A percentile compares a stretch with the other conserved stretches of the same genome.
Evolutionary conservation across 2,797 vertebrate species (phyloP).

Genomic region (Syngnathus rostellatus): DNA sequence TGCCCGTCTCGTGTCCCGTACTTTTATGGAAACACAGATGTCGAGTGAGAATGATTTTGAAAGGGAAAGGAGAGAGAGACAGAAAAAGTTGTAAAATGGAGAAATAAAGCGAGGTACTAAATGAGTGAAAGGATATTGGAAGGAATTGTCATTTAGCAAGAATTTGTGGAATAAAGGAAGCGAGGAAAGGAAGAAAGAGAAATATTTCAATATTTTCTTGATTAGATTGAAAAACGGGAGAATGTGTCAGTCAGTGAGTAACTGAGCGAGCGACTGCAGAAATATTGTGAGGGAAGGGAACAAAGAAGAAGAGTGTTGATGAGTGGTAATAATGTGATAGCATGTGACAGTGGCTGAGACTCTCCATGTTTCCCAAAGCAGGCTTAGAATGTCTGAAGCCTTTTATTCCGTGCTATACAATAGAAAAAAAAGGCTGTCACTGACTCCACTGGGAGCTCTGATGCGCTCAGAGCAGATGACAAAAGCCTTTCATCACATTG

Average conservation of each 20-base stretch:
- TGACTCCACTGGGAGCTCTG: constrained; percentile 58
- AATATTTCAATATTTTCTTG: neutral
- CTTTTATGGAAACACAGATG: too few species aligned
- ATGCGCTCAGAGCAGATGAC: constrained; percentile 64
- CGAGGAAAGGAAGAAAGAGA: too few species aligned
- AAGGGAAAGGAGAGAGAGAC: too few species aligned
- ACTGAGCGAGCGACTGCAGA: neutral
- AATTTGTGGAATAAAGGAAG: neutral
- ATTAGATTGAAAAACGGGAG: neutral
- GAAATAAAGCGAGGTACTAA: neutral
- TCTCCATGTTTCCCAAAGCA: constrained; percentile 47
- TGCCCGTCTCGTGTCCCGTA: too few species aligned
- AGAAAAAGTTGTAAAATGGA: neutral
- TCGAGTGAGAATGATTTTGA: too few species aligned
- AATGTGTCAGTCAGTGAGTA: neutral
- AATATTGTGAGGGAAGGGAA: neutral
- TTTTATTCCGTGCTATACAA: constrained; percentile 65
- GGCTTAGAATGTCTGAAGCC: constrained; percentile 63
- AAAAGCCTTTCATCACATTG: constrained; percentile 71
- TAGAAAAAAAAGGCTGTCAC: constrained; percentile 65
- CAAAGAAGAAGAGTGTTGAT: constrained; percentile 15
- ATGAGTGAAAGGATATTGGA: neutral
- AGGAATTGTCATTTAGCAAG: neutral
- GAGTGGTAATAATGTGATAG: constrained; percentile 28
- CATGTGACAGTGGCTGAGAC: constrained; percentile 33